Conservation (phyloP, 2,797 vertebrate species). For the Acanthurus leucopareius region DNA sequence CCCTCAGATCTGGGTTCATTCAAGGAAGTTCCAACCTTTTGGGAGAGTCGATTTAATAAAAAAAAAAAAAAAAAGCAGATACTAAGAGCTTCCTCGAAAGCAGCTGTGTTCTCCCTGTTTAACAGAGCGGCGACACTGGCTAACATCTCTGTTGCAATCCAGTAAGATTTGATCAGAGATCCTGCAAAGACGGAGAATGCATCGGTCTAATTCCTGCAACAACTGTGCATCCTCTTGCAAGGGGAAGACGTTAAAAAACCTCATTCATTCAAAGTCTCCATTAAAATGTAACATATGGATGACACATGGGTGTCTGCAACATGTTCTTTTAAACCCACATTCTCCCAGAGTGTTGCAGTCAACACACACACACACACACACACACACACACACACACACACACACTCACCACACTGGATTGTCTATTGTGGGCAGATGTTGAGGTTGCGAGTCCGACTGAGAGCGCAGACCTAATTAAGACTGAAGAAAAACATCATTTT, state of each 20-base stretch:
- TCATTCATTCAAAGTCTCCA: slow-evolving; percentile 27
- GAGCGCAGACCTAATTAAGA: slow-evolving; percentile 75
- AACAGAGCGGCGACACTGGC: slow-evolving; percentile 24
- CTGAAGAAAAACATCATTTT: slow-evolving; percentile 80
- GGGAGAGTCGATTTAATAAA: background rate
- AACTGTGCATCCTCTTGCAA: background rate
- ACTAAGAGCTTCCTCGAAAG: background rate
- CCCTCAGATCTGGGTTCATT: background rate
- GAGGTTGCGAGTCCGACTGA: slow-evolving; percentile 55
- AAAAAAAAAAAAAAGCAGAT: too few relatives aligned
- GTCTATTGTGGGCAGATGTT: slow-evolving; percentile 77
- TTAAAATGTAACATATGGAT: slow-evolving; percentile 52
- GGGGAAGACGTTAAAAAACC: slow-evolving; percentile 9
- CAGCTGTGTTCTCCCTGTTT: background rate
- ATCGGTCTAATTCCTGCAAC: background rate
- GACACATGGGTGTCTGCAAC: slow-evolving; percentile 58
- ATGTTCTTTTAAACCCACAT: slow-evolving; percentile 30
- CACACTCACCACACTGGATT: slow-evolving; percentile 50
- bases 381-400: slow-evolving; percentile 21
- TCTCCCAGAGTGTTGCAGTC: slow-evolving; percentile 1
- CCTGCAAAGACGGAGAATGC: background rate
- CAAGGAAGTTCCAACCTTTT: background rate
- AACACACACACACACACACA: too few relatives aligned
- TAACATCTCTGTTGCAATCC: background rate
- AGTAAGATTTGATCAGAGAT: slow-evolving; percentile 10